Percentiles rank a stretch among this genome's conserved stretches.
phyloP scores from a whole-genome alignment of 2,113 vertebrate genomes.

The Arvicanthis niloticus region DNA sequence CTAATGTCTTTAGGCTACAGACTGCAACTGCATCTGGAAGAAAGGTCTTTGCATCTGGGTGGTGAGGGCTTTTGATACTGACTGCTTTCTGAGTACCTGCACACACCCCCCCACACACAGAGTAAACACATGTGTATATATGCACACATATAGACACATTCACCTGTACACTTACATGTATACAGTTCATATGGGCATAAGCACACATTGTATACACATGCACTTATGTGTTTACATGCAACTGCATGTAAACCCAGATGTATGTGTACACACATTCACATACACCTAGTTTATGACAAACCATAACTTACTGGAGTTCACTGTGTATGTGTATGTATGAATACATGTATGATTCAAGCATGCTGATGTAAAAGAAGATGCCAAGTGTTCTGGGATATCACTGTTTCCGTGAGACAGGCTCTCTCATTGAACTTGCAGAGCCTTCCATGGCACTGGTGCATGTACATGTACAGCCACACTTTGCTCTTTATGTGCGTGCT shows the following conservation, averaged over 20 bases:
- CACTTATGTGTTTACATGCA: not conserved
- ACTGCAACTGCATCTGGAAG: rapidly evolving
- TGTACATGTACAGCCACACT: not conserved
- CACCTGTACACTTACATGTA: not conserved
- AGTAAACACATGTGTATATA: not conserved
- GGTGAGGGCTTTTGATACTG: rapidly evolving
- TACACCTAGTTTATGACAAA: not conserved
- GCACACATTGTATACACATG: not conserved
- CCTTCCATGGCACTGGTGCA: not conserved
- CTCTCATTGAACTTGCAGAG: not conserved
- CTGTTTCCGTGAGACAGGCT: not conserved
- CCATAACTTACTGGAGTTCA: not conserved
- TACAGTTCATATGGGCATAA: not conserved
- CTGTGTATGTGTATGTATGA: not conserved
- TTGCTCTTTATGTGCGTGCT: not conserved
- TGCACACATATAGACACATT: not conserved
- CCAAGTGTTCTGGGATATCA: not conserved
- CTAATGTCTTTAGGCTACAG: not conserved
- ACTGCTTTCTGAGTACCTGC: not conserved
- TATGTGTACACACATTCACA: not conserved
- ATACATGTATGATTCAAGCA: not conserved
- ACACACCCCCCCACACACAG: too few relatives aligned
- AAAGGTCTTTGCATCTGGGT: rapidly evolving
- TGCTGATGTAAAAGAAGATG: not conserved
- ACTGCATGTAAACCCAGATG: not conserved